Evolutionary conservation across 2,797 vertebrate genomes (phyloP).

Genomic region (Sitta carolinensis): DNA sequence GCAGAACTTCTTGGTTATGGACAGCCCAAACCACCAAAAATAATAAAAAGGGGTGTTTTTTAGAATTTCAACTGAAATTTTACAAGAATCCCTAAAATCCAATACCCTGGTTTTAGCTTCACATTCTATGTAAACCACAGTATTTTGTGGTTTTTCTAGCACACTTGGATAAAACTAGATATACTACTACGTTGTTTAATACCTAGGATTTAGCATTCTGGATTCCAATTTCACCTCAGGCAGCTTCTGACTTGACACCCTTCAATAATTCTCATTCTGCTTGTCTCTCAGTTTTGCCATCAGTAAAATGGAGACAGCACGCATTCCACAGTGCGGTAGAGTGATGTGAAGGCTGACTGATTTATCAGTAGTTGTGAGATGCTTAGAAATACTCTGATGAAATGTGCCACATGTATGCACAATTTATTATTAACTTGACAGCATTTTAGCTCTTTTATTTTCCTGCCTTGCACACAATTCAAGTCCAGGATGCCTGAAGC

Average conservation of each 20-base stretch:
- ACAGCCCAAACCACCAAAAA: not conserved
- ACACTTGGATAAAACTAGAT: not conserved
- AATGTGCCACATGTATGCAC: slow-evolving; percentile 62
- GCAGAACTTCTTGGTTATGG: not conserved
- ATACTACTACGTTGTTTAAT: slow-evolving; percentile 18
- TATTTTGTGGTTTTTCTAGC: not conserved
- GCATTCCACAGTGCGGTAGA: not conserved
- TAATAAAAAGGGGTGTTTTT: not conserved
- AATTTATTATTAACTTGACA: slow-evolving; percentile 66
- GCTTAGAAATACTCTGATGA: slow-evolving; percentile 43
- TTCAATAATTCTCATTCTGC: slow-evolving; percentile 38
- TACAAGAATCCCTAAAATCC: not conserved
- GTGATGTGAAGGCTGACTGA: slow-evolving; percentile 51
- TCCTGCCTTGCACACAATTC: not conserved
- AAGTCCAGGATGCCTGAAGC: slow-evolving; percentile 37
- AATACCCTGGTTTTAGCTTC: not conserved
- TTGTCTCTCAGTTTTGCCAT: slow-evolving; percentile 37
- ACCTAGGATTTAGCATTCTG: not conserved
- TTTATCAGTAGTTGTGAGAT: slow-evolving; percentile 55
- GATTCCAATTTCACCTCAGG: not conserved
- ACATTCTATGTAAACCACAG: not conserved
- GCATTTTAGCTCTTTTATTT: slow-evolving; percentile 25
- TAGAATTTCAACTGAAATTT: not conserved
- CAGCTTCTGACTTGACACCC: not conserved
- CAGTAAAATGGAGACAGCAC: slow-evolving; percentile 46